Base-by-base conservation (phyloP, 2,113 vertebrate genomes). In the Sapayoa aenigma region DNA sequence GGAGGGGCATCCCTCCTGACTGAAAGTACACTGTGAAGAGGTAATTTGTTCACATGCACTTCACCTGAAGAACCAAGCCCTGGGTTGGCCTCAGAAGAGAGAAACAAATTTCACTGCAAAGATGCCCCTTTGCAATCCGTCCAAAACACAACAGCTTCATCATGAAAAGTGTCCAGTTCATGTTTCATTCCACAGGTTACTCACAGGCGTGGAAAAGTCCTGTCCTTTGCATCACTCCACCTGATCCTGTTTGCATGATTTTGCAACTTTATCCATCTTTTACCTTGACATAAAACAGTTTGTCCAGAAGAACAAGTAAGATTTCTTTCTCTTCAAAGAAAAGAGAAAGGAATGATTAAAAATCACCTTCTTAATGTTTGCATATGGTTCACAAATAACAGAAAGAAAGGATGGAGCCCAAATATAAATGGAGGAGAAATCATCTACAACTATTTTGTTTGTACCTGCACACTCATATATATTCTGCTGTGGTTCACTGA, bases 331-430 rank as follows among this genome's bases (percentile, higher is more conserved):
- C 76, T 78, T 69, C 0, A 9, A 90, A 42, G n/a, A 30, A 15
- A 60, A 63, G 22, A 41, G 53, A 87, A 71, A 75, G 47, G 44
- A 68, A 90, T 68, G 69, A 92, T 95, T 92, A 92, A 95, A 94
- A 93, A 90, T 89, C 83, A 72, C 19, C 60, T 86, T 90, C 55
- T 69, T 78, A 56, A 55, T 95, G 79, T 93, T 94, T 96, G 69
- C 44, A 49, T 37, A 90, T 0, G 4, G 53, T 75, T 78, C 73
- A 94, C 80, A 96, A 96, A 89, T 84, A 94, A 93, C 2, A 74
- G 83, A 91, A 88, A 55, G 50, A 25, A 74, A 79, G 30, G 21
- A 77, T 35, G 22, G 14, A 89, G 25, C 58, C 68, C 30, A 92
- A 68, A 78, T 78, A 62, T 5, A 55, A 67, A 46, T 14, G 16